phyloP scores from a whole-genome alignment of 2,888 invertebrate genomes.

The Andrena bucephala region DNA sequence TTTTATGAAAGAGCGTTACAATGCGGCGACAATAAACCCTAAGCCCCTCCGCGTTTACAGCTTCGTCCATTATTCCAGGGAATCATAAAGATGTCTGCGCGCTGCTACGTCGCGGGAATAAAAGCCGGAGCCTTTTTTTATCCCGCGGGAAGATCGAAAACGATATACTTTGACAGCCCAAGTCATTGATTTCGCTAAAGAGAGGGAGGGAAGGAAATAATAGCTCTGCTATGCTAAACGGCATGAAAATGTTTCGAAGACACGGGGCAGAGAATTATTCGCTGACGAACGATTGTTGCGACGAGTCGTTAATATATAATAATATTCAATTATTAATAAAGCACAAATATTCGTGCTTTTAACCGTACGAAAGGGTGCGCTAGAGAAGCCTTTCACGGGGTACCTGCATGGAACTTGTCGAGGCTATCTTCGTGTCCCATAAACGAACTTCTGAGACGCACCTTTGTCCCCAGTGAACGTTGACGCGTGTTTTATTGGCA shows the following conservation, averaged over 20 bases:
- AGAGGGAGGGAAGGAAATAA: neutral
- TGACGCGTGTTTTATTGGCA: constrained; percentile 1
- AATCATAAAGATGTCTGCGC: constrained; percentile 49
- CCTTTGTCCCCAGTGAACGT: neutral
- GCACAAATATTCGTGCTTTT: neutral
- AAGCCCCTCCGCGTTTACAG: constrained; percentile 49
- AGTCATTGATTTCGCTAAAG: neutral
- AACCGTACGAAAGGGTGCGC: neutral
- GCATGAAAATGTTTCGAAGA: neutral
- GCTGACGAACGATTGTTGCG: no score
- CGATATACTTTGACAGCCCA: neutral
- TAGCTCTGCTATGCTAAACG: neutral
- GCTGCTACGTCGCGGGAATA: constrained; percentile 33
- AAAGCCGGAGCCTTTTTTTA: constrained; percentile 14
- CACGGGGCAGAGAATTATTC: no score
- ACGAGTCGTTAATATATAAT: no score
- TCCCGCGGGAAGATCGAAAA: neutral
- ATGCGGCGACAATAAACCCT: constrained; percentile 42
- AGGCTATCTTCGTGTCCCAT: neutral
- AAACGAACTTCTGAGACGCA: neutral
- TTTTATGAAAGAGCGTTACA: constrained; percentile 47
- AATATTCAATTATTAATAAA: no score
- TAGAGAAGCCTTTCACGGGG: neutral
- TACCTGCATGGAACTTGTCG: neutral
- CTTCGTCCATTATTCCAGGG: constrained; percentile 44